Evolutionary conservation across 2,797 vertebrate genomes (phyloP).

Genomic region (Sebastes itinus): DNA sequence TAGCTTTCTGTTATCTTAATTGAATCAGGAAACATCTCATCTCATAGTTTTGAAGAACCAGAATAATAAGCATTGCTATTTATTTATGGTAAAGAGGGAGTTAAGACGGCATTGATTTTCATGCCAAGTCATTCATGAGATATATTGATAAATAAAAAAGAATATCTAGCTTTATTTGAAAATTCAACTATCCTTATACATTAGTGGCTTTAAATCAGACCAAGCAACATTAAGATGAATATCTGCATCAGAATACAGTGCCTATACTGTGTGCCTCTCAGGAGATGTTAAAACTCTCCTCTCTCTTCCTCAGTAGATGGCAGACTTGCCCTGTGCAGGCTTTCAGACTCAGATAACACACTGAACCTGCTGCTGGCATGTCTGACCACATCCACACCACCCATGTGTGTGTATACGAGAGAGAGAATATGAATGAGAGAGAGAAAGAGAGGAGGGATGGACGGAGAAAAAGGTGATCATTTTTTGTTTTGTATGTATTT

Average conservation of each 20-base stretch:
- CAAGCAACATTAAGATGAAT: neutral
- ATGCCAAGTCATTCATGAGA: neutral
- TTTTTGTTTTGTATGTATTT: slow-evolving; percentile 13
- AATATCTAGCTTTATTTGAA: neutral
- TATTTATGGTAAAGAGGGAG: neutral
- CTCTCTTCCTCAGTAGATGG: slow-evolving; percentile 65
- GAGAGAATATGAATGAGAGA: slow-evolving; percentile 5
- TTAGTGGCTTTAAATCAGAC: neutral
- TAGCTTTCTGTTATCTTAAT: neutral
- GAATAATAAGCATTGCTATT: neutral
- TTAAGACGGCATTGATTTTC: neutral
- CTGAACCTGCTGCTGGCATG: slow-evolving; percentile 25
- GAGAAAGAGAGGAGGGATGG: neutral
- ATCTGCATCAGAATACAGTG: neutral
- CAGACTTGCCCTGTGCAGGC: slow-evolving; percentile 60
- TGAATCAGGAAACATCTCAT: neutral
- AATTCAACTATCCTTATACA: neutral
- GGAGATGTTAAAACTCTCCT: neutral
- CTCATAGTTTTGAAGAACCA: neutral
- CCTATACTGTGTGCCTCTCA: neutral
- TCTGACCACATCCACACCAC: slow-evolving; percentile 17
- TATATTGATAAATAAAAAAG: neutral
- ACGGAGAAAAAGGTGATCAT: neutral
- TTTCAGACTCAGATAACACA: neutral
- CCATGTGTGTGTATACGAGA: neutral